Evolutionary conservation across 2,113 vertebrate species (phyloP).

Genomic region (Halichoeres trimaculatus): DNA sequence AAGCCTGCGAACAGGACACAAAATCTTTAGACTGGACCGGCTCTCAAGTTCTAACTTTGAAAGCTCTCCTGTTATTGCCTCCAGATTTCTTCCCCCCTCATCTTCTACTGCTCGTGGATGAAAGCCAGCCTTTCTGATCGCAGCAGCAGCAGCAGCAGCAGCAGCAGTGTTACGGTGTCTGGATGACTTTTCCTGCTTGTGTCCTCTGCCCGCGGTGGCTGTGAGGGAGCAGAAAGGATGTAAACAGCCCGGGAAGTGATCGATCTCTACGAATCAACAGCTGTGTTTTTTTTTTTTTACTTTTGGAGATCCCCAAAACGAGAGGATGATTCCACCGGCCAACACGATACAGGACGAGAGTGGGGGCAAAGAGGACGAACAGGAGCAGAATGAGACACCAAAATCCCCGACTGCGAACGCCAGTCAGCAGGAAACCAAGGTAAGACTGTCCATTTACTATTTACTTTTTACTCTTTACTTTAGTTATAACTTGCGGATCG

Average conservation of each 20-base stretch:
- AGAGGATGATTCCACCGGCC: conserved; percentile 82
- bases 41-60: conserved; percentile 15
- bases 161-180: conserved; percentile 18
- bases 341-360: conserved; percentile 78
- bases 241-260: conserved; percentile 36
- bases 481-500: neutral
- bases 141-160: neutral
- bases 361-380: conserved; percentile 77
- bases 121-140: conserved; percentile 3
- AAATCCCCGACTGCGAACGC: conserved; percentile 74
- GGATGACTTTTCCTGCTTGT: conserved; percentile 26
- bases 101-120: conserved; percentile 4
- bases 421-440: conserved; percentile 84
- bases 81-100: no score
- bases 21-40: neutral
- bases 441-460: conserved; percentile 51
- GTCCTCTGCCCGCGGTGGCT: conserved; percentile 37
- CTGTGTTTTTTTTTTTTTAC: conserved; percentile 22
- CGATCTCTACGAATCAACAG: conserved; percentile 39
- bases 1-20: conserved; percentile 10
- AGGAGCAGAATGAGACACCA: conserved; percentile 71
- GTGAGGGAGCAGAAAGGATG: conserved; percentile 48
- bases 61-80: neutral
- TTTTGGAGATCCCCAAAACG: conserved; percentile 25
- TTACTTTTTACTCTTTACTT: neutral